Base-by-base conservation (phyloP, 1,140 invertebrate genomes). In the Nephila pilipes region DNA sequence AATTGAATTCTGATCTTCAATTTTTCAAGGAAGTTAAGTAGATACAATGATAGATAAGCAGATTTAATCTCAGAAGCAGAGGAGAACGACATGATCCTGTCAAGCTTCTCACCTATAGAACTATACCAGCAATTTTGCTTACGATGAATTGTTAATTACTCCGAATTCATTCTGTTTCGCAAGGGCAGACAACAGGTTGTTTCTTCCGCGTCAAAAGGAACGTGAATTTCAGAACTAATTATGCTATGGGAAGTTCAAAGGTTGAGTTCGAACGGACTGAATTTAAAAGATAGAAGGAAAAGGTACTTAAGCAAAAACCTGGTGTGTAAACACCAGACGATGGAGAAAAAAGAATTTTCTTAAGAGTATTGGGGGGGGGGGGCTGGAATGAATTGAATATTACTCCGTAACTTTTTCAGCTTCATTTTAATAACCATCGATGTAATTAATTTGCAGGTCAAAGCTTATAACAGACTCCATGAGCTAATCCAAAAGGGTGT, bases 161-260 rank as follows among this genome's bases (percentile, higher is more conserved):
- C 29, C 32, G 4, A 46, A 22, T 18, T 87, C 29, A 65, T 87
- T 87, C 29, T n/a, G 65, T 69, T 46, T 54, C 38, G 18, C 36
- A 54, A 25, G 32, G 36, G 36, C 60, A 87, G 20, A 57, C 25
- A 87, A 54, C 32, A n/a, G 60, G 60, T 55, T 32, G 32, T 36
- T 46, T 65, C 60, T 38, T n/a, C 25, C 4, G 8, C 14, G 85
- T 29, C 60, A 54, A 87, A 87, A 3, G 32, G 85, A 25, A 65
- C 60, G 32, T 69, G 85, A 54, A 60, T 87, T 36, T n/a, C 38
- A n/a, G 20, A 69, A 18, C n/a, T 87, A 87, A 87, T 87, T 87
- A 87, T 20, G 60, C 58, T 32, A 57, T 57, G 29, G 32, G 20
- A 25, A 85, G 83, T 38, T 87, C 85, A 87, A n/a, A 87, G 60